Conservation (phyloP, 2,888 invertebrate species). For the Mesochorus sp. region DNA sequence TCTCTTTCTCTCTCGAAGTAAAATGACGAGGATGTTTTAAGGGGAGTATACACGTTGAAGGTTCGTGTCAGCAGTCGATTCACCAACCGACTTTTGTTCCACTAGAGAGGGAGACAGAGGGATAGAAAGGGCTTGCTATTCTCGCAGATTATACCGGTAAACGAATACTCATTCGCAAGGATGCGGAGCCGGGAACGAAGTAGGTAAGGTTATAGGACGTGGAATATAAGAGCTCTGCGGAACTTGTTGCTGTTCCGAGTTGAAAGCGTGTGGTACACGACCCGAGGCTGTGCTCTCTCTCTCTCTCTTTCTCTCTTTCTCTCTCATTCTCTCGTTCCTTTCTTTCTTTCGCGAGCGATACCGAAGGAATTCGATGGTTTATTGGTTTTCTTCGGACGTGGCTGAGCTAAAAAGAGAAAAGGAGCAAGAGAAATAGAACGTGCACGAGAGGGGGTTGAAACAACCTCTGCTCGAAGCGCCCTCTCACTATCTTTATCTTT, state of each 20-base stretch:
- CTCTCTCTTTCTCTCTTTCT: slow-evolving; percentile 15
- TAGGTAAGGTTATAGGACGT: slow-evolving; percentile 69
- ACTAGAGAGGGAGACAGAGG: background rate
- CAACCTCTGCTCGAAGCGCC: slow-evolving; percentile 35
- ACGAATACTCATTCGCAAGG: slow-evolving; percentile 56
- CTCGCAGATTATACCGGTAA: slow-evolving; percentile 52
- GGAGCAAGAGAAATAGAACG: slow-evolving; percentile 53
- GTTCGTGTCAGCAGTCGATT: slow-evolving; percentile 62
- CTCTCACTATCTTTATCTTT: no score
- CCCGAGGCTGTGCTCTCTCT: slow-evolving; percentile 54
- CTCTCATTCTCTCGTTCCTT: slow-evolving; percentile 1
- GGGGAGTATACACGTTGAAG: slow-evolving; percentile 17
- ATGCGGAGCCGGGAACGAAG: slow-evolving; percentile 55
- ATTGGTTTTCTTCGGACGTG: slow-evolving; percentile 80
- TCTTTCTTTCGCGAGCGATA: slow-evolving; percentile 68
- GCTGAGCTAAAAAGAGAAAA: slow-evolving; percentile 68
- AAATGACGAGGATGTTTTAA: slow-evolving; percentile 33
- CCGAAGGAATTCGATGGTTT: slow-evolving; percentile 80
- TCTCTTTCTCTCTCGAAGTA: slow-evolving; percentile 5
- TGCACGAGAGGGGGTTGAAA: slow-evolving; percentile 53
- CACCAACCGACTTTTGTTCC: slow-evolving; percentile 51
- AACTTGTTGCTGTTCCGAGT: slow-evolving; percentile 79
- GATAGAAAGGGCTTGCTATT: slow-evolving; percentile 13
- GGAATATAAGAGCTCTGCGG: slow-evolving; percentile 76
- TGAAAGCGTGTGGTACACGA: slow-evolving; percentile 69